These are phyloP conservation scores for Reticulitermes lucifugus DNA, from an alignment of 2,888 invertebrate species.

Conservation along the genomic window DNA sequence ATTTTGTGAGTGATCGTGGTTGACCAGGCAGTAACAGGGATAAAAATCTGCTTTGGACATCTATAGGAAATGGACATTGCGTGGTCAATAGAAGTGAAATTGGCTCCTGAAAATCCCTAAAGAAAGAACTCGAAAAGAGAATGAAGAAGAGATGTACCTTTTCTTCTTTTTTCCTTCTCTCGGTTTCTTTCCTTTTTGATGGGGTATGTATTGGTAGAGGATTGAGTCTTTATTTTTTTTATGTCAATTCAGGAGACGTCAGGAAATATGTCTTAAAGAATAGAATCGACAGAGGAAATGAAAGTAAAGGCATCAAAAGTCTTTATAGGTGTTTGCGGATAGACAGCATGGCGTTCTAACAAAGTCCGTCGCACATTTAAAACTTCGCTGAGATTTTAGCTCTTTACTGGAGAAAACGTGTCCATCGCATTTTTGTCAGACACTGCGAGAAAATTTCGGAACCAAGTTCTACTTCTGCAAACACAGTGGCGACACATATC, in stretches of 20 bases:
- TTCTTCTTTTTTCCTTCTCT: neutral
- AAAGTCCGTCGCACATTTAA: slow-evolving; percentile 12
- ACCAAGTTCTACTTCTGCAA: no score
- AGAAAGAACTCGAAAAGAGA: neutral
- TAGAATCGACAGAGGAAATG: neutral
- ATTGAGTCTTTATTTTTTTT: neutral
- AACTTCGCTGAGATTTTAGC: neutral
- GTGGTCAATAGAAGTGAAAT: slow-evolving; percentile 41
- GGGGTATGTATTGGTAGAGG: slow-evolving; percentile 18
- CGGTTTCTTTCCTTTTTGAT: neutral
- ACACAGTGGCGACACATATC: no score
- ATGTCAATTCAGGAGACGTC: slow-evolving; percentile 9
- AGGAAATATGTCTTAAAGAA: slow-evolving; percentile 42
- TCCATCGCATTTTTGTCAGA: neutral
- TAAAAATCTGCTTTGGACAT: slow-evolving; percentile 40
- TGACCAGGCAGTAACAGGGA: slow-evolving; percentile 26
- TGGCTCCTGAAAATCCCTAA: slow-evolving; percentile 35
- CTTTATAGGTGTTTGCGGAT: neutral
- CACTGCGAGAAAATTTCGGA: no score
- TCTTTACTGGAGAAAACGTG: slow-evolving; percentile 5
- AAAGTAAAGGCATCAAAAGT: slow-evolving; percentile 8
- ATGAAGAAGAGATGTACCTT: slow-evolving; percentile 3
- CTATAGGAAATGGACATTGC: slow-evolving; percentile 32
- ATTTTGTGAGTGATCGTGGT: slow-evolving; percentile 35
- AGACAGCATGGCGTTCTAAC: slow-evolving; percentile 1